Percentiles rank a stretch among this genome's conserved stretches.
phyloP scores from a whole-genome alignment of 2,888 invertebrate genomes.

The Rhodophaea formosa region DNA sequence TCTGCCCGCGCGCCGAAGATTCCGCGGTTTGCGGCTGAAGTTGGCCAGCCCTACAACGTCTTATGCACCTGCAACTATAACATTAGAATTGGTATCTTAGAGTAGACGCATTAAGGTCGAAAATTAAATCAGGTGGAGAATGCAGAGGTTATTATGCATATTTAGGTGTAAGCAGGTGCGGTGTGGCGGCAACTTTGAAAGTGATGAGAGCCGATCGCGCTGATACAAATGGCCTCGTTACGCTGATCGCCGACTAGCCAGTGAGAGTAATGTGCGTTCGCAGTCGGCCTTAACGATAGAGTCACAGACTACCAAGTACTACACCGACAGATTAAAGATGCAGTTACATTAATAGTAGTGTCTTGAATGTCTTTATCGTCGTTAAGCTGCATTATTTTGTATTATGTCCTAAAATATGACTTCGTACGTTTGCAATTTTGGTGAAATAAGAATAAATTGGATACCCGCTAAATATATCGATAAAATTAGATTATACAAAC shows the following conservation, averaged over 20 bases:
- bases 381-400: no score
- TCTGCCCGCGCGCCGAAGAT: conserved; percentile 50
- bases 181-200: conserved; percentile 69
- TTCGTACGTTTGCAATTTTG: no score
- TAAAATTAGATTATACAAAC: no score
- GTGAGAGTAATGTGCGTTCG: conserved; percentile 24
- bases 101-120: conserved; percentile 21
- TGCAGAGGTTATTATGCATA: conserved; percentile 52
- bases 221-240: conserved; percentile 71
- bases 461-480: no score
- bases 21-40: conserved; percentile 70
- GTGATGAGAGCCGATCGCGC: conserved; percentile 57
- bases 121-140: conserved; percentile 18
- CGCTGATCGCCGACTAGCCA: conserved; percentile 33
- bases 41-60: conserved; percentile 35
- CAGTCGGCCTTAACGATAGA: conserved; percentile 19
- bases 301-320: conserved; percentile 9
- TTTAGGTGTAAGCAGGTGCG: conserved; percentile 68
- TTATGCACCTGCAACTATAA: conserved; percentile 22
- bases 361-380: background rate
- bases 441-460: no score
- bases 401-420: no score
- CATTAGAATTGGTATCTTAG: conserved; percentile 31
- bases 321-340: background rate
- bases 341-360: background rate